Percentiles rank a stretch among this genome's conserved stretches.
Evolutionary conservation across 2,888 invertebrate species (phyloP).

Genomic region (Scelioninae gen. 2): DNA sequence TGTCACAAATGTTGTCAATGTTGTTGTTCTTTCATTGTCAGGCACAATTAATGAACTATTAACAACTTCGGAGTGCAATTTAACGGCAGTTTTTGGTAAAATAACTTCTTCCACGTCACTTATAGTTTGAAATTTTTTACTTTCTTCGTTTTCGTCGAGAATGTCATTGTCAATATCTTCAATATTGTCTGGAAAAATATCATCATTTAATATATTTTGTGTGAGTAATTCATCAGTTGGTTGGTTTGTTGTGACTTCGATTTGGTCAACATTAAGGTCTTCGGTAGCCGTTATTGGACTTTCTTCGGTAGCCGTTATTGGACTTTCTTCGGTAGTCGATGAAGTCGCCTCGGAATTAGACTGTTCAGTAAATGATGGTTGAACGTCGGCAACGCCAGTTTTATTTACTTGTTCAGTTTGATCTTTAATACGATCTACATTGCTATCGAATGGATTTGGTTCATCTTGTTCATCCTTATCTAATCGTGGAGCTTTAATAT

Average conservation of each 20-base stretch:
- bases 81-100: constrained; percentile 7
- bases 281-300: not conserved
- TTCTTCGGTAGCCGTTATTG: too few relatives aligned
- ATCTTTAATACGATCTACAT: constrained; percentile 68
- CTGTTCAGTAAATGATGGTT: constrained; percentile 4
- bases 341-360: not conserved
- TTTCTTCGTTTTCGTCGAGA: constrained; percentile 65
- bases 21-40: constrained; percentile 20
- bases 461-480: constrained; percentile 77
- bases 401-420: constrained; percentile 53
- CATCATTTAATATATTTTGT: constrained; percentile 48
- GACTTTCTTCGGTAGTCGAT: too few relatives aligned
- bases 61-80: constrained; percentile 7
- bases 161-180: constrained; percentile 74
- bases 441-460: constrained; percentile 76
- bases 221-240: constrained; percentile 22
- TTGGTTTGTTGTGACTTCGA: constrained; percentile 5
- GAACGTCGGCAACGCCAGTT: not conserved
- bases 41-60: constrained; percentile 7
- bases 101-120: constrained; percentile 20
- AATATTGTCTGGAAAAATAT: constrained; percentile 66
- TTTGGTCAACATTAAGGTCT: constrained; percentile 3
- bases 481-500: constrained; percentile 75
- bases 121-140: constrained; percentile 48
- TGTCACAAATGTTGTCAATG: constrained; percentile 22